Evolutionary conservation across 2,888 invertebrate genomes (phyloP), one percentile per base, ranked within the genome.

Genomic region (Tinea pellionella): DNA sequence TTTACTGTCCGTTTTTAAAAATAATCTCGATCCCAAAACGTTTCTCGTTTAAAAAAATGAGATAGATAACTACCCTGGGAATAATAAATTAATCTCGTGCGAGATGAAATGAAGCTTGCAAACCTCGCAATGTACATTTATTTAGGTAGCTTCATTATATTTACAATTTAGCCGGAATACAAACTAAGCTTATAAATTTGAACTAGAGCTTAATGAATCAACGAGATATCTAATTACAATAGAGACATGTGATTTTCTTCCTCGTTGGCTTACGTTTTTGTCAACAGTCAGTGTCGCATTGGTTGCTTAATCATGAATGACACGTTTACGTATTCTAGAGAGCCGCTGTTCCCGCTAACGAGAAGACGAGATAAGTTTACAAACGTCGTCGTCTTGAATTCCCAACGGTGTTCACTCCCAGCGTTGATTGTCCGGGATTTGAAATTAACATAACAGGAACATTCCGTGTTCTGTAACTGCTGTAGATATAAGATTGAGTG

Each of bases 301-400:
- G 73, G 74, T 78, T 77, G 78, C 75, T 79, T 84, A 79, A 80
- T 81, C 79, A 79, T 80, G 81, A 84, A 80, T 82, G 80, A 78
- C 79, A 72, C 73, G 79, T 74, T 85, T 85, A 78, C 74, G 83
- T 84, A 86, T 86, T 85, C 85, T 81, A 74, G 67, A 72, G 76
- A 76, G 77, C 77, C 74, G 70, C 74, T 70, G 74, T 70, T 72
- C 71, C 74, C 71, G 76, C 80, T 85, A 86, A 85, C 84, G 80
- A 85, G 83, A 76, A 77, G 71, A 77, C 81, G 77, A 78, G 84
- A 83, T 83, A 82, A 84, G 80, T 83, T 81, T 81, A 80, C 81
- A 77, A 84, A 83, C 79, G 80, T 78, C 74, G 77, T 76, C 77
- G 78, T 77, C 77, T 78, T 75, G 75, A 77, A 82, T 78, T 79